phyloP scores from a whole-genome alignment of 2,113 vertebrate genomes.

The Lethenteron reissneri region DNA sequence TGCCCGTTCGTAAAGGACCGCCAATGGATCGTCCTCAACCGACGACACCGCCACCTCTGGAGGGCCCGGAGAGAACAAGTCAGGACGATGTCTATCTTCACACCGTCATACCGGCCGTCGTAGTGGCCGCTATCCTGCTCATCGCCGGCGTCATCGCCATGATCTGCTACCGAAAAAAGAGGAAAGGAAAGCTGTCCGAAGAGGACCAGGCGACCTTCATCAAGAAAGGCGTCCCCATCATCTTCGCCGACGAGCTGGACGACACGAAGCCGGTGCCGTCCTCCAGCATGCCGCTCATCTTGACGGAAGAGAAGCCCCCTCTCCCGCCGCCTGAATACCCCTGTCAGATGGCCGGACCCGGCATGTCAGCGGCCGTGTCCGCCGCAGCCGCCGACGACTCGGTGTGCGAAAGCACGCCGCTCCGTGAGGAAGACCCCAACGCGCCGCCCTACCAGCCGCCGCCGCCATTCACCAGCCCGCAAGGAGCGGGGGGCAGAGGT shows the following conservation, averaged over 20 bases:
- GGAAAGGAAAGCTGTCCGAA: conserved; percentile 71
- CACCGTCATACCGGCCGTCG: conserved; percentile 77
- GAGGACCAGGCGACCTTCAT: conserved; percentile 97
- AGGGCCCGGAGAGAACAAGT: conserved; percentile 29
- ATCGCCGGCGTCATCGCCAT: conserved; percentile 82
- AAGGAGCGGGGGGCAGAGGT: conserved; percentile 46
- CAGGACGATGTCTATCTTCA: conserved; percentile 76
- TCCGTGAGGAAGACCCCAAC: conserved; percentile 75
- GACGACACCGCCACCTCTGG: neutral
- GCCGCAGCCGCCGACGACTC: conserved; percentile 66
- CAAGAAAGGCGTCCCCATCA: conserved; percentile 89
- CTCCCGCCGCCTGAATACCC: conserved; percentile 77
- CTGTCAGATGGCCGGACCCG: conserved; percentile 27
- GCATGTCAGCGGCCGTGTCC: conserved; percentile 43
- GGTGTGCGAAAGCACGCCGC: conserved; percentile 58
- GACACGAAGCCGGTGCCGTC: conserved; percentile 82
- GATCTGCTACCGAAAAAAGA: conserved; percentile 91
- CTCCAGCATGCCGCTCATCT: conserved; percentile 83
- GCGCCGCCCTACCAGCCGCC: conserved; percentile 81
- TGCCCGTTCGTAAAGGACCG: conserved; percentile 27
- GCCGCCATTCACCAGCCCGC: conserved; percentile 43
- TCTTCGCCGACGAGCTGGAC: conserved; percentile 80
- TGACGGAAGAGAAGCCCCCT: conserved; percentile 86
- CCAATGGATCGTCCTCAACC: neutral
- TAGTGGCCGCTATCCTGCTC: conserved; percentile 71